phyloP scores from a whole-genome alignment of 2,888 invertebrate genomes.

The Tetanocera ferruginea region DNA sequence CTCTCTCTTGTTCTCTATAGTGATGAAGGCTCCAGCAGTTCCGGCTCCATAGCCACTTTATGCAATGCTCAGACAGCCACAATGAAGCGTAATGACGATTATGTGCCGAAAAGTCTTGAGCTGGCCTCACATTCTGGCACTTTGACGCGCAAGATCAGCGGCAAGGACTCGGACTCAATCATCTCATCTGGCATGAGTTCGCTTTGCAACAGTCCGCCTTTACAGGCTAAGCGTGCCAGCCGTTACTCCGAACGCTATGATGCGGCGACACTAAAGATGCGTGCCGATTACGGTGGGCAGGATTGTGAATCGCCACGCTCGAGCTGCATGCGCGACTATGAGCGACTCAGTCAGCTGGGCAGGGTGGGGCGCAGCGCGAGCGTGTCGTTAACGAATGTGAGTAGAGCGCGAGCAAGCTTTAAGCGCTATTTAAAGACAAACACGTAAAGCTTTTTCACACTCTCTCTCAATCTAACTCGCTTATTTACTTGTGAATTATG shows the following conservation, averaged over 20 bases:
- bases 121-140: constrained; percentile 47
- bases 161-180: constrained; percentile 64
- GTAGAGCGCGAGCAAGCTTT: constrained; percentile 39
- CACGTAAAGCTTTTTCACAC: no score
- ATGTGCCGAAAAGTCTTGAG: constrained; percentile 35
- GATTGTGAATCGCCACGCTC: constrained; percentile 63
- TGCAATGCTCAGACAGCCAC: constrained; percentile 57
- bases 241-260: constrained; percentile 66
- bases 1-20: constrained; percentile 44
- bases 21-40: constrained; percentile 61
- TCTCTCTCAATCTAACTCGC: not conserved
- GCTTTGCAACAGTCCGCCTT: constrained; percentile 61
- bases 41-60: constrained; percentile 61
- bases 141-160: constrained; percentile 60
- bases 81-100: constrained; percentile 47
- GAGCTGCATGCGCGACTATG: constrained; percentile 52
- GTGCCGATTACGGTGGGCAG: constrained; percentile 45
- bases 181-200: constrained; percentile 68
- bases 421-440: no score
- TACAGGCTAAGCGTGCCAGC: constrained; percentile 60
- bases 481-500: not conserved
- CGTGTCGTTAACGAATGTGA: constrained; percentile 65
- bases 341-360: constrained; percentile 54
- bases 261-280: constrained; percentile 59
- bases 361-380: constrained; percentile 55